Evolutionary conservation across 2,888 invertebrate species (phyloP).

Genomic region (Sphinx pinastri): DNA sequence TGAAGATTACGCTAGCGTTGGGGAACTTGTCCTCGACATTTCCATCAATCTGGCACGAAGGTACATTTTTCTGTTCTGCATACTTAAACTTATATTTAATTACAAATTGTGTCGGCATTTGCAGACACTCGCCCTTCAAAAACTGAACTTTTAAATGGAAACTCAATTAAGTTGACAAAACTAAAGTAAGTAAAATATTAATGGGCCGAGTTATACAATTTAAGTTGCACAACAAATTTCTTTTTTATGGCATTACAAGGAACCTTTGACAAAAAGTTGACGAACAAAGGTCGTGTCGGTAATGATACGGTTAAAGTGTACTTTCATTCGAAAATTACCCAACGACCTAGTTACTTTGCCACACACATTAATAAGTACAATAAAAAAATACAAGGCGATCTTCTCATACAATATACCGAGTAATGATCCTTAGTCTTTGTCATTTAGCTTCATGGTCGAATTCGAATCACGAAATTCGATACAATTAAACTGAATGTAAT

Average conservation of each 20-base stretch:
- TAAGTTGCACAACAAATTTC: constrained; percentile 5
- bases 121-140: background rate
- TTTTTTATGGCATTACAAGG: constrained; percentile 8
- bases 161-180: constrained; percentile 2
- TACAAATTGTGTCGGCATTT: background rate
- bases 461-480: constrained; percentile 53
- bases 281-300: constrained; percentile 15
- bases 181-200: background rate
- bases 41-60: constrained; percentile 92
- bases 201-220: background rate
- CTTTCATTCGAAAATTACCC: constrained; percentile 49
- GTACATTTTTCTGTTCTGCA: constrained; percentile 82
- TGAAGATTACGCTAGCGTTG: constrained; percentile 93
- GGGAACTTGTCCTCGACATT: constrained; percentile 93
- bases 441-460: constrained; percentile 45
- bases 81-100: background rate
- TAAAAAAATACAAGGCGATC: constrained; percentile 9
- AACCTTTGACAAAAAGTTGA: constrained; percentile 6
- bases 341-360: constrained; percentile 40
- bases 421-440: constrained; percentile 44
- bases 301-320: constrained; percentile 35
- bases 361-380: background rate
- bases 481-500: constrained; percentile 32
- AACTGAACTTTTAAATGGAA: background rate
- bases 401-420: background rate